phyloP scores from a whole-genome alignment of 2,888 invertebrate genomes.

The Cosmia trapezina region DNA sequence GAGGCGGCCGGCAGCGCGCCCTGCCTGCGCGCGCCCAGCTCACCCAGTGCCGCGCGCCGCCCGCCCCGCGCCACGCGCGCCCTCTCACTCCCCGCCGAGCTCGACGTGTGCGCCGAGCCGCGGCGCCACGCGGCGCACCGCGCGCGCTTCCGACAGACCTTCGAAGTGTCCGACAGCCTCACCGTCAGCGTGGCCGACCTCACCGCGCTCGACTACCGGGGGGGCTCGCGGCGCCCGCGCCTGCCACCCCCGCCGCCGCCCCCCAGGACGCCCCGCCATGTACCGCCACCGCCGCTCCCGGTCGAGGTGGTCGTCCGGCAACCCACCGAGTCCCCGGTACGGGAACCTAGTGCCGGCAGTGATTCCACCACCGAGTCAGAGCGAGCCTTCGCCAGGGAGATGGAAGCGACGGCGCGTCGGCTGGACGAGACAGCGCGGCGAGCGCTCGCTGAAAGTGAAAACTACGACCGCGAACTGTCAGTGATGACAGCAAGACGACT shows the following conservation, averaged over 20 bases:
- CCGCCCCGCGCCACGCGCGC: constrained; percentile 84
- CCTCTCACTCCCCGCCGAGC: constrained; percentile 91
- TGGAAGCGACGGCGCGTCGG: constrained; percentile 86
- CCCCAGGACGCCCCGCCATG: constrained; percentile 69
- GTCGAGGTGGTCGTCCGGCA: constrained; percentile 70
- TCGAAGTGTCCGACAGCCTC: constrained; percentile 86
- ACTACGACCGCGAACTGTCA: constrained; percentile 90
- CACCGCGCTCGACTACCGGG: constrained; percentile 90
- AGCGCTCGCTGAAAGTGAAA: constrained; percentile 87
- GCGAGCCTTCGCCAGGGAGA: constrained; percentile 84
- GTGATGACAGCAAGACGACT: constrained; percentile 89
- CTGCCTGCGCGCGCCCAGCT: constrained; percentile 79
- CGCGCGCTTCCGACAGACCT: constrained; percentile 86
- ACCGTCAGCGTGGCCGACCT: constrained; percentile 92
- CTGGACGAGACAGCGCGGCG: constrained; percentile 84
- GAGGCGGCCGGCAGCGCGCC: constrained; percentile 84
- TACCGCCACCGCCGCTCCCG: constrained; percentile 76
- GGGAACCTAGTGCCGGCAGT: constrained; percentile 86
- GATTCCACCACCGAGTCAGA: constrained; percentile 89
- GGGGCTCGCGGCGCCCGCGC: constrained; percentile 81
- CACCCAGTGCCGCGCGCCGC: constrained; percentile 80
- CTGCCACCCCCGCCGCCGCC: constrained; percentile 83
- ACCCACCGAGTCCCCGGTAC: constrained; percentile 74
- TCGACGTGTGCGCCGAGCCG: constrained; percentile 91
- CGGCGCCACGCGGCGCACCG: constrained; percentile 79